These are phyloP conservation scores for Formica selysi DNA, from an alignment of 1,140 invertebrate genomes.

Conservation along the genomic window DNA sequence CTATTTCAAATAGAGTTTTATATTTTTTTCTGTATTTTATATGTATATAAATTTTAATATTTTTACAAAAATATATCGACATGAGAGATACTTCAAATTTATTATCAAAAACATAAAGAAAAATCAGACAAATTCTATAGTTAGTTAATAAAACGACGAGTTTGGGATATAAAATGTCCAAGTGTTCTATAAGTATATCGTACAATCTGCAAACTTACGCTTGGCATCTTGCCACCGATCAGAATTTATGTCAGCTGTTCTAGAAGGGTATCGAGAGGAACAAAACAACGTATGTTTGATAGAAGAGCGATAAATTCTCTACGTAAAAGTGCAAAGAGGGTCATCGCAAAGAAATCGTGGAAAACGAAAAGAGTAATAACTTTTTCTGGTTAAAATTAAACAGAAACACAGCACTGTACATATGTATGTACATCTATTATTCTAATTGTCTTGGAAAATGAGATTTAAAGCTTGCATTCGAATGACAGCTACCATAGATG, in stretches of 20 bases:
- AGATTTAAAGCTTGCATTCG: neutral
- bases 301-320: constrained; percentile 50
- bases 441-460: neutral
- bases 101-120: neutral
- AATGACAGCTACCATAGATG: neutral
- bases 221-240: constrained; percentile 44
- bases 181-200: constrained; percentile 43
- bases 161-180: constrained; percentile 18
- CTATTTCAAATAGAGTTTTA: neutral
- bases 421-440: neutral
- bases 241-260: constrained; percentile 44
- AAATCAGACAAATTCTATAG: neutral
- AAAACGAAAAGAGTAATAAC: constrained; percentile 18
- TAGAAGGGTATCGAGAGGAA: constrained; percentile 28
- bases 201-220: constrained; percentile 30
- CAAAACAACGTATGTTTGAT: constrained; percentile 56
- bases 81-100: neutral
- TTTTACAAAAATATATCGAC: neutral
- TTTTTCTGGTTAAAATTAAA: neutral
- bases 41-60: no score
- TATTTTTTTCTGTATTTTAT: neutral
- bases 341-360: neutral
- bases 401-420: neutral
- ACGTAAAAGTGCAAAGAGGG: neutral
- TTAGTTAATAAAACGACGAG: neutral